Percentiles rank a stretch among this genome's conserved stretches.
These are phyloP conservation scores for Muscina levida DNA, from an alignment of 2,888 invertebrate species.

Conservation along the genomic window DNA sequence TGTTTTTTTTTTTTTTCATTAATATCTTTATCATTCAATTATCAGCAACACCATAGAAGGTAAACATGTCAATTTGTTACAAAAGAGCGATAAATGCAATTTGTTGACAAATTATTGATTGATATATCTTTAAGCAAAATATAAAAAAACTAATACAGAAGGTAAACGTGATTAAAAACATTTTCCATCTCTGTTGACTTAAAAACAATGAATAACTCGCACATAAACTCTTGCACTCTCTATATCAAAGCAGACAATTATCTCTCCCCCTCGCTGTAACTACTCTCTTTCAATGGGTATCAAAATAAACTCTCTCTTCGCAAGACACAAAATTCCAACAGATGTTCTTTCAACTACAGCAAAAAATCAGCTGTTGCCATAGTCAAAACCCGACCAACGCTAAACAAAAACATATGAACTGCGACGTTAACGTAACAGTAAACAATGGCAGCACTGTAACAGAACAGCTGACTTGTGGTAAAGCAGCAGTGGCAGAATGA, in stretches of 20 bases:
- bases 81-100: too few relatives aligned
- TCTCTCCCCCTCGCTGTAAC: not conserved
- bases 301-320: not conserved
- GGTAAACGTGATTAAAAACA: not conserved
- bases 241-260: too few relatives aligned
- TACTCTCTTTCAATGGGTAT: not conserved
- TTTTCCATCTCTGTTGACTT: constrained; percentile 32
- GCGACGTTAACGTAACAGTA: constrained; percentile 8
- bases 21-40: too few relatives aligned
- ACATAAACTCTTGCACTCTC: not conserved
- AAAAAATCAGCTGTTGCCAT: constrained; percentile 71
- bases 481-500: constrained; percentile 1
- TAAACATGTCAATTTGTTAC: too few relatives aligned
- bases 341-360: constrained; percentile 61
- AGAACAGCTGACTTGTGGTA: constrained; percentile 45
- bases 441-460: constrained; percentile 39
- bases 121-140: too few relatives aligned
- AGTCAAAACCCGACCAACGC: constrained; percentile 5
- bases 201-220: constrained; percentile 49
- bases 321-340: constrained; percentile 39
- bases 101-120: too few relatives aligned
- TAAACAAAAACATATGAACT: constrained; percentile 15
- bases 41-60: not conserved
- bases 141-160: too few relatives aligned
- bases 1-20: too few relatives aligned